phyloP scores from a whole-genome alignment of 2,113 vertebrate species.

The Rhadina sibilatrix region DNA sequence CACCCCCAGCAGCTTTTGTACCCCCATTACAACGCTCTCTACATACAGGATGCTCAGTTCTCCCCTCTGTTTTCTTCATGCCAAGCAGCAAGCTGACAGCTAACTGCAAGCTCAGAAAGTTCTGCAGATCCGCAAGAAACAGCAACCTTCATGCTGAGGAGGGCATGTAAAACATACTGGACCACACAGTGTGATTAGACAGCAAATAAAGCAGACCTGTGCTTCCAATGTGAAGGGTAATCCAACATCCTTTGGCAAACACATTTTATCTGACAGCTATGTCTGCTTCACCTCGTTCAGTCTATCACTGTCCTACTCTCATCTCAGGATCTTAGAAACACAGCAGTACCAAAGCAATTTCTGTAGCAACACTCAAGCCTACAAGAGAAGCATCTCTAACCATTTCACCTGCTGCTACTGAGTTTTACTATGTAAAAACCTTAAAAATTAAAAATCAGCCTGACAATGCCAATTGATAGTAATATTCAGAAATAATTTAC shows the following conservation, averaged over 20 bases:
- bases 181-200: accelerated
- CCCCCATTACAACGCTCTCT: accelerated
- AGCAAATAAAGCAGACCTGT: neutral
- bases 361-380: neutral
- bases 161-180: neutral
- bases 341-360: neutral
- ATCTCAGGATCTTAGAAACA: neutral
- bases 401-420: neutral
- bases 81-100: neutral
- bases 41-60: neutral
- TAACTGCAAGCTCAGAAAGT: neutral
- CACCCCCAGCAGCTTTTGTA: neutral
- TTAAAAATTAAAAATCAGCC: neutral
- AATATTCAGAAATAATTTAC: neutral
- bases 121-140: neutral
- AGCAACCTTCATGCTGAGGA: neutral
- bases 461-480: neutral
- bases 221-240: neutral
- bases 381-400: neutral
- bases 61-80: neutral
- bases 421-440: neutral
- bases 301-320: neutral
- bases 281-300: neutral
- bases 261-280: neutral
- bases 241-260: neutral